phyloP scores from a whole-genome alignment of 2,888 invertebrate genomes.

The Trissoscelio sp. region DNA sequence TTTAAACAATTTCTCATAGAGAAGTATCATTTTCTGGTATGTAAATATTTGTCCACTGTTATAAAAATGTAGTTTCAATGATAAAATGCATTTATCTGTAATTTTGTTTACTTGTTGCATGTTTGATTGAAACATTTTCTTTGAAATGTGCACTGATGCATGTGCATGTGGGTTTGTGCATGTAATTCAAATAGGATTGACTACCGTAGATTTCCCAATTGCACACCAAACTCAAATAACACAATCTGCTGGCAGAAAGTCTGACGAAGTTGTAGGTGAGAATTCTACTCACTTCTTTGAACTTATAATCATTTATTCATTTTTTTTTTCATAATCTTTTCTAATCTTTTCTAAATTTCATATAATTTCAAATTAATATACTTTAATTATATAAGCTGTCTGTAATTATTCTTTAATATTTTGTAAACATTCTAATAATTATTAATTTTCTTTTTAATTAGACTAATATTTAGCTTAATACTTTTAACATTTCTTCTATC shows the following conservation, averaged over 20 bases:
- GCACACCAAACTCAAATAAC: constrained; percentile 39
- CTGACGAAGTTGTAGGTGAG: constrained; percentile 17
- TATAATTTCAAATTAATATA: too few species aligned
- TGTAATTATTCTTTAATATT: too few species aligned
- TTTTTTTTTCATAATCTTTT: not conserved
- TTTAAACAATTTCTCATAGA: too few species aligned
- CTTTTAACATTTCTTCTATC: too few species aligned
- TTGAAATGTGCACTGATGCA: constrained; percentile 66
- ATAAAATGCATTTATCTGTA: not conserved
- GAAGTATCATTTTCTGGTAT: too few species aligned
- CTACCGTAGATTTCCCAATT: constrained; percentile 59
- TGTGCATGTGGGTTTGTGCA: constrained; percentile 74
- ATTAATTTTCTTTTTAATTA: too few species aligned
- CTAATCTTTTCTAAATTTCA: not conserved
- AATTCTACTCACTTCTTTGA: not conserved
- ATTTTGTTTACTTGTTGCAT: not conserved
- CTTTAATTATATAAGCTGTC: too few species aligned
- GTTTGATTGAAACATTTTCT: not conserved
- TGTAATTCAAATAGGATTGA: constrained; percentile 11
- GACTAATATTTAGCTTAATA: too few species aligned
- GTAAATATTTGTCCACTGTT: too few species aligned
- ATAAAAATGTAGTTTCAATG: not conserved
- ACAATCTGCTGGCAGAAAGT: constrained; percentile 16
- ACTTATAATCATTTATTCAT: not conserved
- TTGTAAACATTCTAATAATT: too few species aligned